Evolutionary conservation across 1,140 invertebrate species (phyloP), one percentile per base, ranked within the genome.

Genomic region (honey bee (Apis mellifera)): DNA sequence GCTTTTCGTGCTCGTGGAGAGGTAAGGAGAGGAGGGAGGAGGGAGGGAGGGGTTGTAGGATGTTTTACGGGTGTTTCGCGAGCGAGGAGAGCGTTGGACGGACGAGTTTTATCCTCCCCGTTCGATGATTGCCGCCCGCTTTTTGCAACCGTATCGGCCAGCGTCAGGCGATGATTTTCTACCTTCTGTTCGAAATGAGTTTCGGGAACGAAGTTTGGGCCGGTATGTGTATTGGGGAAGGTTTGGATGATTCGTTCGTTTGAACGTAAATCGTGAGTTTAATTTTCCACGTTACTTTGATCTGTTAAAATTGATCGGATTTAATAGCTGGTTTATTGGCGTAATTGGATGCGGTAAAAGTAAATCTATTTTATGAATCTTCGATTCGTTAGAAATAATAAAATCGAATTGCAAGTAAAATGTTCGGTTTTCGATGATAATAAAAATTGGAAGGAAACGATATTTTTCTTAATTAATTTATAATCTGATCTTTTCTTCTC

Each of bases 91-190:
- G 50, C 62, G 19, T 26, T 19, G 26, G 12, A 66, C 26, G 19
- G 21, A 17, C 12, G 52, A 82, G 79, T 82, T 82, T 82, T 82
- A 76, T 82, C 48, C 72, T 42, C 32, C 32, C 9, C 55, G 54
- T 55, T 59, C 73, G 73, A 76, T 82, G 65, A 82, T 82, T 52
- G 72, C 32, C 13, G 78, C 26, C 23, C n/a, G 60, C 48, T 65
- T 76, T 76, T 76, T 76, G 74, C 32, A 42, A 32, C 48, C 9
- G 21, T 50, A 73, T 73, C 60, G 74, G 32, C 60, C 23, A 65
- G 23, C 55, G 71, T 76, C 74, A 76, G 74, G 74, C 74, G 74
- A 76, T 76, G 50, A 65, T 76, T 76, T 65, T 52, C 59, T 19
- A 19, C n/a, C 52, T 42, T 42, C 26, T 42, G 71, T 73, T 73